These are phyloP conservation scores for Cercopithecus mona DNA, from an alignment of 2,113 vertebrate species.

Conservation along the genomic window DNA sequence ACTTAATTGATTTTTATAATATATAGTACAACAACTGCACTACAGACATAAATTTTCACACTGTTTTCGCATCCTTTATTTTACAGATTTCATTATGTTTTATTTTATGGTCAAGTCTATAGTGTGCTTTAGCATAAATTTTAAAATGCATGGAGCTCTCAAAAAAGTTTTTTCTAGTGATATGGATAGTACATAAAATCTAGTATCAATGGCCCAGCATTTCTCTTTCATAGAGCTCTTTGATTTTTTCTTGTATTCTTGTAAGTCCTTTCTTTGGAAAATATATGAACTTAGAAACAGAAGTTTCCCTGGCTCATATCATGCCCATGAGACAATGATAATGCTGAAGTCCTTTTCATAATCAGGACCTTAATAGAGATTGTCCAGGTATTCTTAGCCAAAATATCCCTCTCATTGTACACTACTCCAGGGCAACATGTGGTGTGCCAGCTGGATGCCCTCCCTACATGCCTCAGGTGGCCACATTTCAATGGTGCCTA, in stretches of 20 bases:
- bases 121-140: not conserved
- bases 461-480: conserved; percentile 81
- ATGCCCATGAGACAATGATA: conserved; percentile 62
- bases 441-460: conserved; percentile 80
- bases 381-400: conserved; percentile 79
- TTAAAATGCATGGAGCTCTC: conserved; percentile 18
- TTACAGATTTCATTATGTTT: not conserved
- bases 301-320: conserved; percentile 72
- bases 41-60: not conserved
- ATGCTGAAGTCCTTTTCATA: conserved; percentile 75
- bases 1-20: conserved; percentile 22
- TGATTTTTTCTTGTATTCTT: conserved; percentile 39
- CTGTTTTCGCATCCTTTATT: not conserved
- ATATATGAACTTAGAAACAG: conserved; percentile 66
- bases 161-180: conserved; percentile 10
- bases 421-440: conserved; percentile 78
- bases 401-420: conserved; percentile 76
- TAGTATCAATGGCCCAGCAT: not conserved
- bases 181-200: conserved; percentile 27
- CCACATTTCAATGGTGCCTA: conserved; percentile 81
- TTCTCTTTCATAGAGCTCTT: conserved; percentile 33
- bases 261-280: conserved; percentile 26
- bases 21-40: not conserved
- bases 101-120: conserved; percentile 3
- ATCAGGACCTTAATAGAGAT: conserved; percentile 73